phyloP scores from a whole-genome alignment of 2,797 vertebrate genomes.

The Ibycter americanus region DNA sequence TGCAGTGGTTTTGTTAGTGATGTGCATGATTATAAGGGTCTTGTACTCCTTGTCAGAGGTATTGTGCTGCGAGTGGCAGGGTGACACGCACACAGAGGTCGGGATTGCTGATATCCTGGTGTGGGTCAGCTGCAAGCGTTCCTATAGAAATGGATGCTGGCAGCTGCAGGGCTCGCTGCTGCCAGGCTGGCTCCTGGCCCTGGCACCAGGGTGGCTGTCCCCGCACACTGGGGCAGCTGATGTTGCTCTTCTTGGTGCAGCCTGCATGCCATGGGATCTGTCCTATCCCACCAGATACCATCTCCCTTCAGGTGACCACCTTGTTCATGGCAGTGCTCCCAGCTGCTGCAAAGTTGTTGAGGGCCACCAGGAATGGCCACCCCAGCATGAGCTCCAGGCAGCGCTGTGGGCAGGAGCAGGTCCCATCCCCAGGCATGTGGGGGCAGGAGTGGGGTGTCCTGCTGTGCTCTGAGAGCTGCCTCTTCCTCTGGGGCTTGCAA shows the following conservation, averaged over 20 bases:
- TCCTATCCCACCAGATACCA: fast-evolving
- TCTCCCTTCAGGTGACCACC: background rate
- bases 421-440: fast-evolving
- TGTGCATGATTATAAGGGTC: too few relatives aligned
- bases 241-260: background rate
- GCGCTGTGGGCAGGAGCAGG: background rate
- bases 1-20: background rate
- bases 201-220: background rate
- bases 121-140: background rate
- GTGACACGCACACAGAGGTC: fast-evolving
- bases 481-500: background rate
- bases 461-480: background rate
- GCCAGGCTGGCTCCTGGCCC: background rate
- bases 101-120: background rate
- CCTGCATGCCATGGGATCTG: background rate
- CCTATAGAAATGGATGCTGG: background rate
- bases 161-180: background rate
- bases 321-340: background rate
- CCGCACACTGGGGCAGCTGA: fast-evolving
- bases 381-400: too few relatives aligned
- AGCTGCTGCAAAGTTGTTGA: background rate
- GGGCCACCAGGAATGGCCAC: background rate
- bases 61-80: background rate
- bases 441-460: background rate
- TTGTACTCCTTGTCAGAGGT: fast-evolving